These are phyloP conservation scores for Poecilus cupreus DNA, from an alignment of 2,888 invertebrate species.

Conservation along the genomic window DNA sequence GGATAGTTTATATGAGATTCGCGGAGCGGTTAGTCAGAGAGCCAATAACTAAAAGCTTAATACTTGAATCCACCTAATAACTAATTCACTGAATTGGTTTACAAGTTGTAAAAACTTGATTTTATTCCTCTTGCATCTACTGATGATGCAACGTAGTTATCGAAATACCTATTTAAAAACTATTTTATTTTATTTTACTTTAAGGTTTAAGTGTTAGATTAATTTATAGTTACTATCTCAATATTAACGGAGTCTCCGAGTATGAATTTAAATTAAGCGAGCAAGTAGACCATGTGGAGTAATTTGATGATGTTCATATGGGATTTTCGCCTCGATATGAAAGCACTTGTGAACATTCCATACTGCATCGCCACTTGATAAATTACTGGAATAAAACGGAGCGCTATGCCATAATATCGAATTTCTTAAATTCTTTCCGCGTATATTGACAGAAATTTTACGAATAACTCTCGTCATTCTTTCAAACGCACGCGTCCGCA, in stretches of 20 bases:
- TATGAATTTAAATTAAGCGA: no score
- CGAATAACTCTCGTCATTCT: conserved; percentile 55
- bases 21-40: no score
- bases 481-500: conserved; percentile 23
- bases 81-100: no score
- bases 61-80: no score
- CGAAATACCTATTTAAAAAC: no score
- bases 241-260: neutral
- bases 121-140: no score
- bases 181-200: no score
- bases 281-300: neutral
- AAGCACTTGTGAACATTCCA: conserved; percentile 28
- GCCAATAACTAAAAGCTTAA: no score
- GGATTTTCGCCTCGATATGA: neutral
- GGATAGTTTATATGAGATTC: no score
- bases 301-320: neutral
- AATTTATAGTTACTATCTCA: neutral
- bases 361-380: conserved; percentile 29
- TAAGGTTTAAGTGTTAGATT: no score
- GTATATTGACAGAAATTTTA: conserved; percentile 55
- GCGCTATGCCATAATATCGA: conserved; percentile 47
- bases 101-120: no score
- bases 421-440: conserved; percentile 55
- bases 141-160: no score
- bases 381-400: conserved; percentile 40